phyloP scores from a whole-genome alignment of 2,888 invertebrate species.

The Myathropa florea region DNA sequence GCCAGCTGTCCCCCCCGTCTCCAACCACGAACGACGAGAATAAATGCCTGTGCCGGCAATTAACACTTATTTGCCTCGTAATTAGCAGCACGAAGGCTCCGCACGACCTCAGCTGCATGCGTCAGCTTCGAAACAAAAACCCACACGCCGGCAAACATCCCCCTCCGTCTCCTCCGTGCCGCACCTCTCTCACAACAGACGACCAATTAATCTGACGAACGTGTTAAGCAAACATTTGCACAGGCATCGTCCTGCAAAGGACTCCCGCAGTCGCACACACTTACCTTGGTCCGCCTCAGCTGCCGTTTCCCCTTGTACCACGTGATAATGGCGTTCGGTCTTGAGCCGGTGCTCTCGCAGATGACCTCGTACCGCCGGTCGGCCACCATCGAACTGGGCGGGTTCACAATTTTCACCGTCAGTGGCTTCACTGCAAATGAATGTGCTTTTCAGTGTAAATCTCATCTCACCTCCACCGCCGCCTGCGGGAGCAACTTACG shows the following conservation, averaged over 20 bases:
- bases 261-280: background rate
- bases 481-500: constrained; percentile 83
- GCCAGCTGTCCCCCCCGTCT: too few species aligned
- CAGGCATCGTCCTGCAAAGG: background rate
- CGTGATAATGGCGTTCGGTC: constrained; percentile 92
- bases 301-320: constrained; percentile 95
- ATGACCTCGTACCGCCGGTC: constrained; percentile 91
- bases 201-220: background rate
- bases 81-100: background rate
- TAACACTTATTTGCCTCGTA: constrained; percentile 4
- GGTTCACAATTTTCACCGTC: constrained; percentile 88
- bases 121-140: background rate
- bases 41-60: background rate
- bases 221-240: background rate
- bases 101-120: background rate
- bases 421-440: constrained; percentile 87
- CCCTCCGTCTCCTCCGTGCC: too few species aligned
- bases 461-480: background rate
- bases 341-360: constrained; percentile 92
- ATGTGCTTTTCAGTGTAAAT: background rate
- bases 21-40: background rate
- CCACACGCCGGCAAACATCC: too few species aligned
- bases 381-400: constrained; percentile 87
- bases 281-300: constrained; percentile 89
- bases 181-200: background rate